phyloP scores from a whole-genome alignment of 1,140 invertebrate species.

The Dendrolimus punctatus region DNA sequence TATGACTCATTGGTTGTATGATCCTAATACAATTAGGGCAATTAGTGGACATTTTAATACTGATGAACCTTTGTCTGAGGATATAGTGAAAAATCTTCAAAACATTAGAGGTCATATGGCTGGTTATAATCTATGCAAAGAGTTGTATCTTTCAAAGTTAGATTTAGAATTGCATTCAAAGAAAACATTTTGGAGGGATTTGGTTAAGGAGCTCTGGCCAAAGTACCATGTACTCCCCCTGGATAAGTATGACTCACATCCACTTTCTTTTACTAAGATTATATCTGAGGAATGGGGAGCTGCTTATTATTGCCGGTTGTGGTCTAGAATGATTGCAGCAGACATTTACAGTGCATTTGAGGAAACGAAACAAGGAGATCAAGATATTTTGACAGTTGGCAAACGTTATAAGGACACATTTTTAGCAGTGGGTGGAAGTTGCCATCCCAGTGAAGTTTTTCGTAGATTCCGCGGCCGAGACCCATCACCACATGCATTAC shows the following conservation, averaged over 20 bases:
- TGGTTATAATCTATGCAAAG: constrained; percentile 83
- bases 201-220: constrained; percentile 85
- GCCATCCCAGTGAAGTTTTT: constrained; percentile 88
- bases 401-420: constrained; percentile 89
- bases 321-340: constrained; percentile 91
- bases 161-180: constrained; percentile 88
- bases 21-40: constrained; percentile 77
- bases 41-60: constrained; percentile 84
- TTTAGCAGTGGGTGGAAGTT: constrained; percentile 85
- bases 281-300: constrained; percentile 81
- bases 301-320: constrained; percentile 83
- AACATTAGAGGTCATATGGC: constrained; percentile 81
- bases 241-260: constrained; percentile 84
- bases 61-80: constrained; percentile 78
- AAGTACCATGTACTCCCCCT: constrained; percentile 82
- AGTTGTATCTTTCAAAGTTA: constrained; percentile 87
- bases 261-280: constrained; percentile 84
- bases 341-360: constrained; percentile 90
- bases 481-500: constrained; percentile 87
- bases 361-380: constrained; percentile 74
- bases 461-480: constrained; percentile 92
- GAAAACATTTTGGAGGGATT: constrained; percentile 85
- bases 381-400: constrained; percentile 72
- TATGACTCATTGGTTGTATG: constrained; percentile 86
- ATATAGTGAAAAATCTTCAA: constrained; percentile 77